Percentiles rank a stretch among this genome's conserved stretches.
These are phyloP conservation scores for Battus philenor DNA, from an alignment of 1,140 invertebrate genomes.

Conservation along the genomic window DNA sequence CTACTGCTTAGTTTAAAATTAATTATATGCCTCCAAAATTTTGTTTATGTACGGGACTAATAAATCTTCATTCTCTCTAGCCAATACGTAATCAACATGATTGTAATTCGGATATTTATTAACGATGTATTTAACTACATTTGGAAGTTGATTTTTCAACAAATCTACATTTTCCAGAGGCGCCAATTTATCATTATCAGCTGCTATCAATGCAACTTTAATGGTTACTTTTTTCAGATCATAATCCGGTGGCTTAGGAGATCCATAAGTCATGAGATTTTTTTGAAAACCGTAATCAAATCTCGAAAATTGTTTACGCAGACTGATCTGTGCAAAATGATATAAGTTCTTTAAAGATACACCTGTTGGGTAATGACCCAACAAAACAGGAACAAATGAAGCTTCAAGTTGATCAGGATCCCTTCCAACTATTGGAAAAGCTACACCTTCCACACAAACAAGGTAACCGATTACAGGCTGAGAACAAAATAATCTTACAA, in stretches of 20 bases:
- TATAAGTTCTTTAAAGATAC: constrained; percentile 80
- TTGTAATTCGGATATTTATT: constrained; percentile 21
- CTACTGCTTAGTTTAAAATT: background rate
- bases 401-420: constrained; percentile 21
- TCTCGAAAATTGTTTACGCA: constrained; percentile 43
- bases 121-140: constrained; percentile 29
- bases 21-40: background rate
- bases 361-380: constrained; percentile 25
- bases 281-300: constrained; percentile 69
- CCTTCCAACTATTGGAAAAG: constrained; percentile 16
- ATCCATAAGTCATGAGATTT: constrained; percentile 72
- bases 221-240: constrained; percentile 71
- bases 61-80: constrained; percentile 13
- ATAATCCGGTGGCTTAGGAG: constrained; percentile 72
- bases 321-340: constrained; percentile 77
- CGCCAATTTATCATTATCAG: constrained; percentile 77
- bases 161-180: constrained; percentile 69
- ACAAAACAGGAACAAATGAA: constrained; percentile 11
- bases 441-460: constrained; percentile 18
- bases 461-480: constrained; percentile 20
- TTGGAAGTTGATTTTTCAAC: constrained; percentile 62
- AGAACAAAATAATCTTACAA: constrained; percentile 22
- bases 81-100: constrained; percentile 28
- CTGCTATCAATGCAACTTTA: constrained; percentile 76
- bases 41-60: constrained; percentile 13